phyloP scores from a whole-genome alignment of 2,888 invertebrate genomes.

The Hesperia comma region DNA sequence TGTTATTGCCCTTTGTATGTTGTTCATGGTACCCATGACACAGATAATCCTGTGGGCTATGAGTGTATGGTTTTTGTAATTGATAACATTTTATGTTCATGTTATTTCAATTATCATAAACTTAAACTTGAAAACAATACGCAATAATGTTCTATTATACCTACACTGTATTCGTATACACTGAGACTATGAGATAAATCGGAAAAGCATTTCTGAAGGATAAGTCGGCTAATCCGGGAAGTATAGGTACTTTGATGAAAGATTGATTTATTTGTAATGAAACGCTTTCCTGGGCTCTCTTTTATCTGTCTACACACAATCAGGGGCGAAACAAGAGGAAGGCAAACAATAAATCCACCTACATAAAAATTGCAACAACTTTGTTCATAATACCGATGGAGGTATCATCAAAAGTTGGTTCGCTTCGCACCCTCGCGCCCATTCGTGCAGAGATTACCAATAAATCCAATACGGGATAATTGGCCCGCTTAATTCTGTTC shows the following conservation, averaged over 20 bases:
- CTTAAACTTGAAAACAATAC: too few relatives aligned
- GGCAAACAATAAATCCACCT: constrained; percentile 79
- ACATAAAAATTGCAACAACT: constrained; percentile 84
- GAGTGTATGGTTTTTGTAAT: too few relatives aligned
- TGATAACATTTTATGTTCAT: too few relatives aligned
- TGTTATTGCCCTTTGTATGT: too few relatives aligned
- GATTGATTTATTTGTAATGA: constrained; percentile 74
- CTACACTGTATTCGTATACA: not conserved
- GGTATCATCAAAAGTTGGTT: constrained; percentile 83
- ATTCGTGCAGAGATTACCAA: constrained; percentile 85
- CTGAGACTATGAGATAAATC: constrained; percentile 30
- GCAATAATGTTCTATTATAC: too few relatives aligned
- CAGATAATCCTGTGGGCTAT: too few relatives aligned
- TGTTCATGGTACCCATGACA: too few relatives aligned
- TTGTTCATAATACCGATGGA: constrained; percentile 82
- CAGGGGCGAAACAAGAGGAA: constrained; percentile 72
- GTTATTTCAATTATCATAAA: too few relatives aligned
- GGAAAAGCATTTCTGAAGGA: constrained; percentile 42
- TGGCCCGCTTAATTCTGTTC: constrained; percentile 84
- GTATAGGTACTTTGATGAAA: constrained; percentile 64
- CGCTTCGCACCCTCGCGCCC: constrained; percentile 82
- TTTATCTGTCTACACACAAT: constrained; percentile 78
- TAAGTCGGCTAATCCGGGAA: constrained; percentile 56
- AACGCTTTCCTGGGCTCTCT: constrained; percentile 62
- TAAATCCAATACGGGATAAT: constrained; percentile 85